Evolutionary conservation across 1,140 invertebrate species (phyloP).

Genomic region (Brachionus asplanchnoidis): DNA sequence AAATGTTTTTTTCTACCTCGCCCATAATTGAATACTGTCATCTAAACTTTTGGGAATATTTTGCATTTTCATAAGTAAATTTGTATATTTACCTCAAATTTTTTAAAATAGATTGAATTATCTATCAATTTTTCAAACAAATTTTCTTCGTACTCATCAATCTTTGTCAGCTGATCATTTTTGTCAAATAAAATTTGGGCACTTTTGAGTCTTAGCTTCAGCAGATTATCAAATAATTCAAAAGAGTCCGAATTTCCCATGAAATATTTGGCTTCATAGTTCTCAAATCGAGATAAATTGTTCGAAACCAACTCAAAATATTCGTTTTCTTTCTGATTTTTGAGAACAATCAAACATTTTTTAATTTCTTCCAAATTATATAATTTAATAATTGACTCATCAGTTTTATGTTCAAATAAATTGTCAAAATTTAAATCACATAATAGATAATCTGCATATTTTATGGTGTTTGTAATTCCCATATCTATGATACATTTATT

Average conservation of each 20-base stretch:
- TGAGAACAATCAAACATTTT: neutral
- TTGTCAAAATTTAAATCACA: neutral
- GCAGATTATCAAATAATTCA: neutral
- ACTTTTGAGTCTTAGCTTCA: neutral
- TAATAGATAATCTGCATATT: neutral
- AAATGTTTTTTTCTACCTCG: no score
- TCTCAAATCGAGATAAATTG: neutral
- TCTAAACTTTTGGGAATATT: no score
- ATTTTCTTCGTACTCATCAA: neutral
- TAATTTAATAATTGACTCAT: neutral
- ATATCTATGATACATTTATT: neutral
- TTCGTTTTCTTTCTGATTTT: neutral
- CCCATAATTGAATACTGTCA: no score
- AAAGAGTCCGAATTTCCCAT: neutral
- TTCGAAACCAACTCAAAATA: neutral
- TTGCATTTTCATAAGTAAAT: neutral
- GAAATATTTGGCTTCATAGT: neutral
- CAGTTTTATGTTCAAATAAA: neutral
- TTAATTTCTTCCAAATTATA: slow-evolving; percentile 8
- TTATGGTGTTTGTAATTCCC: neutral
- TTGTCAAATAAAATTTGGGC: neutral
- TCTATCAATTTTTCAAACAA: neutral
- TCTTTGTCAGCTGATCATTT: neutral
- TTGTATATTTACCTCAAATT: neutral
- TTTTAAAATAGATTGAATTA: slow-evolving; percentile 20